Base-by-base conservation (phyloP, 1,140 invertebrate species). In the Monomorium pharaonis region DNA sequence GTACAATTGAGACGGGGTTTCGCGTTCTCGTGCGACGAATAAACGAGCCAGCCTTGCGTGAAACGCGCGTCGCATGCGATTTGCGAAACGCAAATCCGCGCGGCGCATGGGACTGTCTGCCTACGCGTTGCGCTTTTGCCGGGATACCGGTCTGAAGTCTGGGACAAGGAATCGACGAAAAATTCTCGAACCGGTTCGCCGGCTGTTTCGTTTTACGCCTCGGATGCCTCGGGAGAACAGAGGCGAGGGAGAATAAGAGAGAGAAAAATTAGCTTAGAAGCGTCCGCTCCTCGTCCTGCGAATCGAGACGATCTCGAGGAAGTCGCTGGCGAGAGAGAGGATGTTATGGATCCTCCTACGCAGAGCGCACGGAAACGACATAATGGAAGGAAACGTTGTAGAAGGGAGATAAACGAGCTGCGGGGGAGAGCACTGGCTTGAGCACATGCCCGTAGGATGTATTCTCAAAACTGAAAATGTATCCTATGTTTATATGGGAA, bases 161-260 rank as follows among this genome's bases (percentile, higher is more conserved):
- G 85, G 88, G 88, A 88, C 70, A 51, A 80, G 58, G 56, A 67
- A 85, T 63, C 58, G 81, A 80, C 88, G 86, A 89, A 89, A 89
- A 90, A 90, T 86, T 67, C 42, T 58, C 62, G 86, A 90, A 92
- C 90, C 91, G 88, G 91, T 91, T 92, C 78, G 88, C 56, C 83
- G 74, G 70, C 80, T 77, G 78, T 89, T 67, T 86, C 80, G 44
- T 65, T 77, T 81, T 58, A 24, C 81, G 81, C 49, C 70, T 65
- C 58, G 86, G 62, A 69, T 69, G 44, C 37, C 27, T 58, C 51
- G 70, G 54, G 21, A 37, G 16, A 67, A 56, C 30, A 33, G 56
- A 33, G 24, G 9, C 33, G 24, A 37, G 16, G 69, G 7, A 69
- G 21, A 60, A 14, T 30, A 47, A 44, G 18, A 30, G 16, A 21